phyloP scores from a whole-genome alignment of 2,113 vertebrate genomes.

The Platichthys stellatus region DNA sequence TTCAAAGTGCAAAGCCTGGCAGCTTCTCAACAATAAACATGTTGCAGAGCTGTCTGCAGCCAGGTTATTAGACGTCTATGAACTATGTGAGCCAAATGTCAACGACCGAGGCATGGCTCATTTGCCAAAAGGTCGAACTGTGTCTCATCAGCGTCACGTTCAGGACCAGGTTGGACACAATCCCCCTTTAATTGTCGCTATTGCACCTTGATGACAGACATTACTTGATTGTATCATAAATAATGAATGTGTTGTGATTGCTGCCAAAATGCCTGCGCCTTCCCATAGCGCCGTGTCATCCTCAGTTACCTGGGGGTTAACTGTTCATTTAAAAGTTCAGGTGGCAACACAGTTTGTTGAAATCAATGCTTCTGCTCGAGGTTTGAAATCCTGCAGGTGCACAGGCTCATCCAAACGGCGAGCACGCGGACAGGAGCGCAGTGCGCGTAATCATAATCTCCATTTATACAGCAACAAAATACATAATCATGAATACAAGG shows the following conservation, averaged over 20 bases:
- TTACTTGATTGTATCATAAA: conserved; percentile 68
- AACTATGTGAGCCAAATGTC: conserved; percentile 54
- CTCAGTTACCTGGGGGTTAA: conserved; percentile 31
- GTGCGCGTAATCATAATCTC: conserved; percentile 16
- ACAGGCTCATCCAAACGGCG: conserved; percentile 15
- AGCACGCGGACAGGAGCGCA: conserved; percentile 18
- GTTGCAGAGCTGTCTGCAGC: conserved; percentile 20
- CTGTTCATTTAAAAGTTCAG: conserved; percentile 56
- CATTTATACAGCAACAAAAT: neutral
- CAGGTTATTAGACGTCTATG: conserved; percentile 33
- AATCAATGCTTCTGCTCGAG: conserved; percentile 35
- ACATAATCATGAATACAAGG: neutral
- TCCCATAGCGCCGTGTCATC: conserved; percentile 24
- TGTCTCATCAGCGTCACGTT: conserved; percentile 65
- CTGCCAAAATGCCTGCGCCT: conserved; percentile 43
- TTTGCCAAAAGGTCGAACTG: conserved; percentile 64
- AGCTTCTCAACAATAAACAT: conserved; percentile 24
- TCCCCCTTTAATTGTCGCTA: conserved; percentile 39
- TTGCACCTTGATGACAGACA: conserved; percentile 44
- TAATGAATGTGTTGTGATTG: conserved; percentile 67
- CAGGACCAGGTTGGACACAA: conserved; percentile 43
- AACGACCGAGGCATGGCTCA: conserved; percentile 38
- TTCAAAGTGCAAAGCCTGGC: conserved; percentile 20
- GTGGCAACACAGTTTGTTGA: conserved; percentile 23
- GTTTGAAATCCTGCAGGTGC: conserved; percentile 40